These are phyloP conservation scores for Rhinatrema bivittatum DNA, from an alignment of 2,797 vertebrate genomes.

Conservation along the genomic window DNA sequence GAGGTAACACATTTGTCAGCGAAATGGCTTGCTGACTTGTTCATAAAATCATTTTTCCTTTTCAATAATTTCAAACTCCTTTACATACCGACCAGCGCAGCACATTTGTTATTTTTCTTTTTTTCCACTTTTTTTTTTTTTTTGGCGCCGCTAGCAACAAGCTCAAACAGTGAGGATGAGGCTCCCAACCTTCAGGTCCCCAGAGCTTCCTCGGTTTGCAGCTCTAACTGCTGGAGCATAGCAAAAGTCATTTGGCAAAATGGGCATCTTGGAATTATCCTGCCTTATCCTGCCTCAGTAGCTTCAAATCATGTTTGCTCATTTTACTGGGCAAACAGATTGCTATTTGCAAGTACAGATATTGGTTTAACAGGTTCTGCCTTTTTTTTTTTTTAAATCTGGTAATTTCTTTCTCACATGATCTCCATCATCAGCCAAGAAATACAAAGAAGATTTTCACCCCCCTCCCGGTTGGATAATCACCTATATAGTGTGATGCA, in stretches of 20 bases:
- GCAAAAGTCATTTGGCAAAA: slow-evolving; percentile 31
- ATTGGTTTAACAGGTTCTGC: slow-evolving; percentile 39
- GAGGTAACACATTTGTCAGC: too few species aligned
- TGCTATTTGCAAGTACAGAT: slow-evolving; percentile 37
- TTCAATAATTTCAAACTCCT: too few species aligned
- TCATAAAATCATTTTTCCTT: too few species aligned
- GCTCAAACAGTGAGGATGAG: too few species aligned
- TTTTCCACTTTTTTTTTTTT: too few species aligned
- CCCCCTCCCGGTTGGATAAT: too few species aligned
- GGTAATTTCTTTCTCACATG: slow-evolving; percentile 9
- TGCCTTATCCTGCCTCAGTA: slow-evolving; percentile 12
- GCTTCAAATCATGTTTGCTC: slow-evolving; percentile 34
- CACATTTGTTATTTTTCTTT: too few species aligned
- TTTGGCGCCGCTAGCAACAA: too few species aligned
- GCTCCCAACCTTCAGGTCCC: slow-evolving; percentile 17
- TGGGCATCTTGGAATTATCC: slow-evolving; percentile 24
- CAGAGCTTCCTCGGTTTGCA: slow-evolving; percentile 25
- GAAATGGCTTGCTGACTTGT: too few species aligned
- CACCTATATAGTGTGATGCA: too few species aligned
- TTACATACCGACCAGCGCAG: too few species aligned
- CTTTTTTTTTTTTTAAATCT: slow-evolving; percentile 18
- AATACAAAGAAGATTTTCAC: too few species aligned
- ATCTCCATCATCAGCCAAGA: neutral
- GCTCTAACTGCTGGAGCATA: slow-evolving; percentile 23
- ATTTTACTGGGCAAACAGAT: slow-evolving; percentile 32